Base-by-base conservation (phyloP, 2,113 vertebrate species). In the Solea solea region DNA sequence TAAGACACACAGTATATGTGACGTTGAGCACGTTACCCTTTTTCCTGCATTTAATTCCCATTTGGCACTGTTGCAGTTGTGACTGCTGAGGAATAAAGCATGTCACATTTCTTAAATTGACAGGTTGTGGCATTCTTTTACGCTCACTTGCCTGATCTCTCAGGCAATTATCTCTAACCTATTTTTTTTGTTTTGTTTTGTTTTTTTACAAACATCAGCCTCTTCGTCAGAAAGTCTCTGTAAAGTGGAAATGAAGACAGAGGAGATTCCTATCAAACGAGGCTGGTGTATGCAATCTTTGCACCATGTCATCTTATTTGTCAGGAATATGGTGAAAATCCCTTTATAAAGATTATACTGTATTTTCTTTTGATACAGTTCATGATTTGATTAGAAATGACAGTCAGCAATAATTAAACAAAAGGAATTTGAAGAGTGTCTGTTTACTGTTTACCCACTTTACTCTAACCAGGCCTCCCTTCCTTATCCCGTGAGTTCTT, bases 141-240 rank as follows among this genome's bases (percentile, higher is more conserved):
- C 46, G 79, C 16, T 76, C 51, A 42, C 63, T 62, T 60, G 46
- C 66, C 64, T 62, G 34, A 70, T 78, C 59, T 74, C 64, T 51
- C 56, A 59, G 46, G 62, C 80, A 86, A 78, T 87, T 88, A 72
- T 74, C 60, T 67, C 55, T 21, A 50, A 74, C 48, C 28, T 41
- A 39, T 62, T 73, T 21, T 21, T 21, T 21, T n/a, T n/a, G n/a
- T n/a, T n/a, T n/a, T n/a, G n/a, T n/a, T n/a, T n/a, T n/a, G n/a
- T n/a, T n/a, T 1, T 21, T 78, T 27, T 64, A 13, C 41, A 42
- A 74, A 69, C 57, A 70, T 55, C 12, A 64, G 48, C 52, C 40
- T 60, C 16, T 68, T 83, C 66, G 60, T 78, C 68, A 72, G 21
- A 70, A 9, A 54, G 9, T 25, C 45, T 76, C 64, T 69, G 71